A percentile compares a stretch with the other conserved stretches of the same genome.
These are phyloP conservation scores for Aphelenchoides bicaudatus DNA, from an alignment of 2,888 invertebrate genomes.

Conservation along the genomic window DNA sequence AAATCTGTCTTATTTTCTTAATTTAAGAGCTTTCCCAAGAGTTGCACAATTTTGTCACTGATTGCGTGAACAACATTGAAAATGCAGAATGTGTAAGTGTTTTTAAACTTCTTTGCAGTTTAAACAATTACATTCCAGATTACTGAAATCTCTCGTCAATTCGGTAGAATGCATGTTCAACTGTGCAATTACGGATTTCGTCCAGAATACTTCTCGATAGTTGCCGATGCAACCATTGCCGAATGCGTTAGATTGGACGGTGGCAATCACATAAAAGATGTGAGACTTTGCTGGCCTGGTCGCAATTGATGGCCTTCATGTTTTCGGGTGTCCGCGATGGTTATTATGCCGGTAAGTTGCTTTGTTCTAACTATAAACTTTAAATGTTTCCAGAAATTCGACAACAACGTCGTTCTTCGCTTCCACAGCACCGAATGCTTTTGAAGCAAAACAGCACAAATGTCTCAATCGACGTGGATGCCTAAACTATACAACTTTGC, in stretches of 20 bases:
- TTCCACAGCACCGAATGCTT: conserved; percentile 44
- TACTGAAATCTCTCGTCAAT: conserved; percentile 36
- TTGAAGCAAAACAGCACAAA: conserved; percentile 18
- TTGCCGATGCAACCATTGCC: conserved; percentile 58
- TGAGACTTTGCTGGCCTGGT: conserved; percentile 57
- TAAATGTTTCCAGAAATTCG: conserved; percentile 37
- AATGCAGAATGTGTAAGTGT: conserved; percentile 46
- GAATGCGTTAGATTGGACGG: conserved; percentile 56
- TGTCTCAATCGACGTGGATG: conserved; percentile 16
- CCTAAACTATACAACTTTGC: conserved; percentile 1
- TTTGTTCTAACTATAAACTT: not conserved
- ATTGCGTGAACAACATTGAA: conserved; percentile 52
- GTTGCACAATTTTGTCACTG: conserved; percentile 44
- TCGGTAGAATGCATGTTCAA: conserved; percentile 49
- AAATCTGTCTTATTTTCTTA: too few relatives aligned
- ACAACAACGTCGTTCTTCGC: conserved; percentile 48
- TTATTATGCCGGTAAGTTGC: conserved; percentile 38
- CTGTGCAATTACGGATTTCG: conserved; percentile 54
- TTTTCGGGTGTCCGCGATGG: conserved; percentile 56
- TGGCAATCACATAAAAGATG: conserved; percentile 54
- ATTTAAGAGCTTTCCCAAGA: conserved; percentile 39
- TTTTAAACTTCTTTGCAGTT: not conserved
- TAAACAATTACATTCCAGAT: conserved; percentile 26
- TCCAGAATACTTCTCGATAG: conserved; percentile 55
- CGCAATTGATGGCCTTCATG: conserved; percentile 53